Conservation (phyloP, 2,113 vertebrate genomes). For the Daubentonia madagascariensis region DNA sequence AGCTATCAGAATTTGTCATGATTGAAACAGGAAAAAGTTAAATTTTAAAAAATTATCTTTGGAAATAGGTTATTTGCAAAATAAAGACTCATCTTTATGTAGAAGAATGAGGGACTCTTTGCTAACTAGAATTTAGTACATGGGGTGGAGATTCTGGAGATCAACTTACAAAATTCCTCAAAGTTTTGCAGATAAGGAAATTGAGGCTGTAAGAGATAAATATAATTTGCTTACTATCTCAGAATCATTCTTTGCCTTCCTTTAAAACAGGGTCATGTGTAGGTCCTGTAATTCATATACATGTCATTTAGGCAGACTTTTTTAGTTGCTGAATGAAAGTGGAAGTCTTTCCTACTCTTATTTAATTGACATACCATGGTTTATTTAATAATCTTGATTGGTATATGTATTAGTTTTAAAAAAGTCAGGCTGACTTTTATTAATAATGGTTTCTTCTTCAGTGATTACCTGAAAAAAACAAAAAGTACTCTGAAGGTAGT, state of each 20-base stretch:
- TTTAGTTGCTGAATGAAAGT: not conserved
- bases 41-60: not conserved
- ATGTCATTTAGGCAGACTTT: not conserved
- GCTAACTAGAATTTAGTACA: not conserved
- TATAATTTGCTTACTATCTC: not conserved
- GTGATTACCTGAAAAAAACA: not conserved
- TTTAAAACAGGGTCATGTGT: not conserved
- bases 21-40: not conserved
- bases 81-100: not conserved
- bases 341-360: not conserved
- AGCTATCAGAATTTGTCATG: not conserved
- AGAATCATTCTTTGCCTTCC: not conserved
- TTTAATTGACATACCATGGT: not conserved
- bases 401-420: not conserved
- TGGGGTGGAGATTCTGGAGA: not conserved
- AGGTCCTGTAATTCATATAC: not conserved
- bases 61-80: not conserved
- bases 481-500: not conserved
- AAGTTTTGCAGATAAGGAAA: not conserved
- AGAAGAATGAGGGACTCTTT: not conserved
- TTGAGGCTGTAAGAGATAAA: not conserved
- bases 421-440: not conserved
- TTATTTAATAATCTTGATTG: conserved; percentile 21
- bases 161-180: not conserved
- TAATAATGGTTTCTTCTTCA: not conserved